Evolutionary conservation across 1,140 invertebrate species (phyloP), one percentile per base, ranked within the genome.

Genomic region (Drosophila teissieri): DNA sequence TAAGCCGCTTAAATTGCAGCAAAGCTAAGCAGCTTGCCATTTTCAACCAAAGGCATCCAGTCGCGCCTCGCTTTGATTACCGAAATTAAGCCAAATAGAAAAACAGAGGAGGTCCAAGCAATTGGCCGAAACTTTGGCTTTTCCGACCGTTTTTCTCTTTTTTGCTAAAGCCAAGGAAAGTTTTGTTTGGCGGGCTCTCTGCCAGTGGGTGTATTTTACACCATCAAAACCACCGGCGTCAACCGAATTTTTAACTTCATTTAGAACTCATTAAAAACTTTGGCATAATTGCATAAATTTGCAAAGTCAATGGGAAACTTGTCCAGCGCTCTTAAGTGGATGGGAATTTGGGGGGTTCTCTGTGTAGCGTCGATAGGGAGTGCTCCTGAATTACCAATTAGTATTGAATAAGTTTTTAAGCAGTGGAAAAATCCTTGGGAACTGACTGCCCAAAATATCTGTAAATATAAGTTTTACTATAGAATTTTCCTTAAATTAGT

Each of bases 201-300:
- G 27, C n/a, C 27, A 53, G 61, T 42, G 72, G 84, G 80, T 74
- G 73, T 89, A 68, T 65, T 89, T 84, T 83, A 84, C 84, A 80
- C 68, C 68, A 70, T 72, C 84, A 77, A 83, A 84, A 84, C 76
- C 84, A 61, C 80, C 45, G 61, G 61, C 84, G 72, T 78, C 76
- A 84, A 74, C 84, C 63, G 76, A 88, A 89, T 88, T 89, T 67
- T 89, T 89, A 88, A 88, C 84, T 88, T 88, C 73, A 88, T 88
- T 88, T 88, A 78, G 77, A 88, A 88, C 84, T 88, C 84, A 88
- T 88, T 88, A 88, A 88, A 88, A 88, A 88, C 80, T 88, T 88
- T 89, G 74, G 76, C 83, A 88, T 88, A 88, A 88, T 88, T 88
- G 83, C 83, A 88, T 88, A 88, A 88, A 88, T 89, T 88, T 88